Evolutionary conservation across 2,888 invertebrate genomes (phyloP).

Genomic region (Cheilosia impressa): DNA sequence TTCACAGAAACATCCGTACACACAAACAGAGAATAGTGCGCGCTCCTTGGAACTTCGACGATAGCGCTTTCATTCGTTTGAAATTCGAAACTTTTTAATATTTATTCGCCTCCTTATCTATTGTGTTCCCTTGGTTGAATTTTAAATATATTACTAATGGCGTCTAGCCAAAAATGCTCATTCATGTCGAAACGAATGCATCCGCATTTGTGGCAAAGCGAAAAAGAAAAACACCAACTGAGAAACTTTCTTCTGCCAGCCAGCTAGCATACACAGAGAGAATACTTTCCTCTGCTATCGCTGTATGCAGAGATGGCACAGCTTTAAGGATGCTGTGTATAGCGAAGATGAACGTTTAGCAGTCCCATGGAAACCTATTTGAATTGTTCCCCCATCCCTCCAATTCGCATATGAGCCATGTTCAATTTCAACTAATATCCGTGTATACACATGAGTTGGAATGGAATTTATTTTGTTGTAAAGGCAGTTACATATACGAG

Average conservation of each 20-base stretch:
- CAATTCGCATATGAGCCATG: conserved; percentile 63
- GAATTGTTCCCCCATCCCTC: conserved; percentile 3
- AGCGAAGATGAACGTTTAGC: conserved; percentile 53
- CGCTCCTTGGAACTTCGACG: conserved; percentile 28
- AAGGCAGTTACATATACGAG: conserved; percentile 47
- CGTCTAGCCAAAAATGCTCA: conserved; percentile 77
- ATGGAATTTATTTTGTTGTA: conserved; percentile 72
- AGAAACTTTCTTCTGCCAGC: conserved; percentile 59
- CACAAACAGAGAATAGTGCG: not conserved
- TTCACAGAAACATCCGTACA: not conserved
- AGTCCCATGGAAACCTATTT: conserved; percentile 38
- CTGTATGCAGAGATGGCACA: not conserved
- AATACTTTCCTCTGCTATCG: conserved; percentile 12
- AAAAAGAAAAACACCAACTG: conserved; percentile 44
- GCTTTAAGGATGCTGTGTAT: not conserved
- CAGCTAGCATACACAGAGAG: conserved; percentile 17
- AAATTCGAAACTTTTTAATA: conserved; percentile 74
- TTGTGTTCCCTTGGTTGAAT: conserved; percentile 77
- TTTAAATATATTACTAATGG: conserved; percentile 78
- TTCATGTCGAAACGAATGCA: conserved; percentile 61
- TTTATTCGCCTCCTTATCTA: conserved; percentile 76
- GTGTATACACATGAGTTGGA: conserved; percentile 72
- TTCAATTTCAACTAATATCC: conserved; percentile 73
- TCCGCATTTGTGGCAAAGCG: conserved; percentile 48
- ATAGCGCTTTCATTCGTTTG: conserved; percentile 48